Evolutionary conservation across 2,797 vertebrate genomes (phyloP).

Genomic region (Momotus momota): DNA sequence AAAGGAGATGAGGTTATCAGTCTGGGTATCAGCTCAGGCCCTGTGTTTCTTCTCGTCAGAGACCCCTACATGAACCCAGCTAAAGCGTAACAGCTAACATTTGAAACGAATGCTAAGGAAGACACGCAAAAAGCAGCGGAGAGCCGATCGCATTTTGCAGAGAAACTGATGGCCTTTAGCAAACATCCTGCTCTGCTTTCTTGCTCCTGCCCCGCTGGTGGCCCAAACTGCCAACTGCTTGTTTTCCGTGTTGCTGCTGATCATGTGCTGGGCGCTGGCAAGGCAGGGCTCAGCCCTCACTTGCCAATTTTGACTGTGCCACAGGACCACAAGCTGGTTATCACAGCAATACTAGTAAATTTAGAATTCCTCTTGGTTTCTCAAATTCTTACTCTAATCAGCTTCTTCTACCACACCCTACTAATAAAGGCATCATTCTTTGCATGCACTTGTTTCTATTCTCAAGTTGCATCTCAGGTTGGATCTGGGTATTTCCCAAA

Average conservation of each 20-base stretch:
- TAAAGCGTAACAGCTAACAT: background rate
- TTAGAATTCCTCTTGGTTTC: background rate
- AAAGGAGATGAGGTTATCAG: background rate
- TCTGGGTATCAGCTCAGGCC: background rate
- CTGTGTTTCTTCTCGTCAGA: background rate
- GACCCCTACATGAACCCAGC: background rate
- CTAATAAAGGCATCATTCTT: background rate
- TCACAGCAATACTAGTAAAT: rapidly evolving
- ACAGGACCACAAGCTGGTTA: background rate
- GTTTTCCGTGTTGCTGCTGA: too few species aligned
- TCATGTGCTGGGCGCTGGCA: rapidly evolving
- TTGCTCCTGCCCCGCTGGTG: background rate
- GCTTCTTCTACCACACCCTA: background rate
- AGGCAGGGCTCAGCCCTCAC: background rate
- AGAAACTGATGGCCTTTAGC: background rate
- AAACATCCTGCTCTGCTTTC: background rate
- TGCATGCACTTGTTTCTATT: background rate
- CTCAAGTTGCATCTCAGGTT: background rate
- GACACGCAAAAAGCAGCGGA: background rate
- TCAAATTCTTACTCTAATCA: background rate
- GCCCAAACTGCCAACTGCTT: background rate
- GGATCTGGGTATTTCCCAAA: background rate
- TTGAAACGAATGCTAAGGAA: background rate
- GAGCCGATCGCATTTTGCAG: background rate
- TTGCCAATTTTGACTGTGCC: background rate